Evolutionary conservation across 2,888 invertebrate genomes (phyloP), one percentile per base, ranked within the genome.

Genomic region (Lacanobia oleracea): DNA sequence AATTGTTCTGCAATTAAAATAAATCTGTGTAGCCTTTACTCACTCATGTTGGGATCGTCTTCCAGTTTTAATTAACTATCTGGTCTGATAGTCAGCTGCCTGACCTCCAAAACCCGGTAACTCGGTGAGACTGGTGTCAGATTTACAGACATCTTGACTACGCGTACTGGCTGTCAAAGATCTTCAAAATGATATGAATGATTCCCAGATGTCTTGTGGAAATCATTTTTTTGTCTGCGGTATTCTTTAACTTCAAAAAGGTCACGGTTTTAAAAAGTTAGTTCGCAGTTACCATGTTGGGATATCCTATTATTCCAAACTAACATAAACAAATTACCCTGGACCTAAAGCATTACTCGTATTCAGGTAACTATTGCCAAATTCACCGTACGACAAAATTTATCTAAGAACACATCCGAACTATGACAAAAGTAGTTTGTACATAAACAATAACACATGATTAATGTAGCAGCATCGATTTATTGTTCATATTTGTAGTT

Each of bases 391-490:
- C 80, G 67, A 21, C 57, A 18, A 57, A 69, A 84, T 84, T 83
- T 84, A 77, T 84, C 75, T 77, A 75, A 81, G 72, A 71, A 65
- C 67, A 73, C 69, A 72, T 84, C 73, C 77, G 79, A 84, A 82
- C 80, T 75, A 83, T 87, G 86, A 87, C 86, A 88, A 88, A 85
- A 86, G 78, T 86, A 82, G 79, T 85, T 81, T 79, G 79, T 66
- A 76, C 81, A 89, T 90, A 91, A 92, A 93, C 90, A 92, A 92
- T 91, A 91, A 81, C 79, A 79, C 27, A 43, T 92, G 91, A 92
- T 89, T 90, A 91, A 93, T 92, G 93, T 91, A 90, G 88, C 89
- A 89, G 88, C 88, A 88, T 90, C 88, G 87, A 93, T 93, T 91
- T 92, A 93, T 89, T 83, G 87, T 85, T 90, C 88, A 88, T 90